Base-by-base conservation (phyloP, 2,888 invertebrate species). In the Malachius bipustulatus region DNA sequence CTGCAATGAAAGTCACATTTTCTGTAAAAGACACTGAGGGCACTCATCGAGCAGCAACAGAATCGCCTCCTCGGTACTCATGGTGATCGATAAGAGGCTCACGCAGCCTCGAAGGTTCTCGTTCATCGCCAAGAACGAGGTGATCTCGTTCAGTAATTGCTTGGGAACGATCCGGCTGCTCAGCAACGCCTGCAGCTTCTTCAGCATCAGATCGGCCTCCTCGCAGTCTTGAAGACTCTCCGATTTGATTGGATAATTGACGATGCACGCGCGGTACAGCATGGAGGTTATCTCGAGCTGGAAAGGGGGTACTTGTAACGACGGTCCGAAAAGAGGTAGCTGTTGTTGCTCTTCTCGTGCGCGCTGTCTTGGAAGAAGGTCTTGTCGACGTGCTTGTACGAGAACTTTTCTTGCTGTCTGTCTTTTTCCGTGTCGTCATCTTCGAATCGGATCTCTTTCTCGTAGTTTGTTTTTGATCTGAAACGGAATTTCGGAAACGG, bases 11-110 rank as follows among this genome's bases (percentile, higher is more conserved):
- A 45, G 40, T 52, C 53, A 77, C 78, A 67, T 77, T 76, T 31
- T 73, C 37, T 74, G 71, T 43, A 77, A 59, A 16, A 77, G 53
- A 48, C 71, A 72, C 44, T 71, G 70, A 0, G 78, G 77, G 44
- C 71, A 73, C 36, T 66, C 65, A 16, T 73, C 70, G 16, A 75
- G 60, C 44, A 78, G 55, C 44, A 73, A 61, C 37, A 64, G 56
- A 2, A 72, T 60, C 30, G 67, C 66, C 54, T 75, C 61, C 45
- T 67, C 62, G 44, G 65, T 59, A 24, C 63, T 57, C 51, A 68
- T 54, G 47, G 70, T 52, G 47, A 67, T 56, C 33, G 69, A 59
- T 49, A 68, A 55, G 55, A 73, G 55, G 56, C 71, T 64, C 52
- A 66, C 56, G 45, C 67, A 53, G 34, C 77, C 67, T 51, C 70